Evolutionary conservation across 35 echinoderm and acorn worm genomes (phyloP), one percentile per base, ranked within the genome.

Genomic region (Lytechinus pictus): DNA sequence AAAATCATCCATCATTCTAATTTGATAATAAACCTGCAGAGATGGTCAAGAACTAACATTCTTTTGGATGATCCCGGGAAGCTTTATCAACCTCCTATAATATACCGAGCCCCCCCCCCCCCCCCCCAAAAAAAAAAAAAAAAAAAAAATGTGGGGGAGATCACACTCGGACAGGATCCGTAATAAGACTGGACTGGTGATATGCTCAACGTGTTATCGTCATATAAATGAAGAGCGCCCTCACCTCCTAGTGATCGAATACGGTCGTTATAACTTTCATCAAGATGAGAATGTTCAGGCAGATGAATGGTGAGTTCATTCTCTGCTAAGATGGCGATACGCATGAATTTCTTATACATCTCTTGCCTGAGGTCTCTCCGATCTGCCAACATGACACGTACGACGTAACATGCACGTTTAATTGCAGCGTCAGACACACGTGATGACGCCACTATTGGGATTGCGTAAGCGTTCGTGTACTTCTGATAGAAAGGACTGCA

Each of bases 401-500:
- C 60, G 33, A 97, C 95, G 88, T 99, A 99, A 92, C 98, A 99
- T 10, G 98, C 98, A 21, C 98, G 92, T 29, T 24, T 96, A 16
- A 99, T 52, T 1, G 98, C 97, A 13, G 61, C 95, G 72, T 97
- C 96, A n/a, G 95, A 94, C 6, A 97, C 96, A 4, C 94, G 44
- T 27, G 54, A 9, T 5, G 98, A 99, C 8, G 91, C 95, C 27
- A 99, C 13, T 4, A 99, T 94, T 24, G 98, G 98, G 61, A 99
- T 99, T 24, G 94, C 94, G 94, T 97, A 99, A 55, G 98, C 98
- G 92, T 97, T 91, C 66, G 96, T 97, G 94, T 97, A 99, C 92
- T 97, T 97, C 87, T 95, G 44, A 86, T 99, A 99, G 79, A 95
- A 99, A 8, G 54, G 55, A 87, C 96, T 96, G 94, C 89, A 54